These are phyloP conservation scores for Octodonta nipae DNA, from an alignment of 2,888 invertebrate species.

Conservation along the genomic window DNA sequence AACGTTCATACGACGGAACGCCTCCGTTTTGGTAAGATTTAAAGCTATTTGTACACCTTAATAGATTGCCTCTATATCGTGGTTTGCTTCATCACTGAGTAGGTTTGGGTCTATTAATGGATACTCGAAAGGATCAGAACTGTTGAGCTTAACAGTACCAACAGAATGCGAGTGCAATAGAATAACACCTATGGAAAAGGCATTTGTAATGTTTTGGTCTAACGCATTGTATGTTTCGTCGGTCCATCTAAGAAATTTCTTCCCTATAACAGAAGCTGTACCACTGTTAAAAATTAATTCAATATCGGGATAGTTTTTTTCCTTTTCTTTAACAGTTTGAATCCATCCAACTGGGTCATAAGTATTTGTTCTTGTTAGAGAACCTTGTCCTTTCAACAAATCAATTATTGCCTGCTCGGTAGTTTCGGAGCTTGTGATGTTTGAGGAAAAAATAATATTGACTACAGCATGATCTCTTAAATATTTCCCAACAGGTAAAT, in stretches of 20 bases:
- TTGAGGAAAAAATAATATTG: constrained; percentile 13
- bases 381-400: constrained; percentile 2
- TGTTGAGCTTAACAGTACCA: constrained; percentile 21
- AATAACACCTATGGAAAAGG: too few relatives aligned
- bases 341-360: constrained; percentile 5
- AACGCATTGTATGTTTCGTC: too few relatives aligned
- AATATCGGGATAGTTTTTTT: background rate
- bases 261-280: too few relatives aligned
- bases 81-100: constrained; percentile 14
- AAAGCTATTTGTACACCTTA: constrained; percentile 38
- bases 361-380: constrained; percentile 3
- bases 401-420: constrained; percentile 1
- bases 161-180: constrained; percentile 23
- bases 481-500: constrained; percentile 20
- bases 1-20: constrained; percentile 46
- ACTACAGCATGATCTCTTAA: constrained; percentile 21
- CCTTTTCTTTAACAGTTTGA: constrained; percentile 5
- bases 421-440: background rate
- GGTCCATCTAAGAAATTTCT: too few relatives aligned
- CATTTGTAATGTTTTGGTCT: too few relatives aligned
- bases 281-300: background rate
- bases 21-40: constrained; percentile 34
- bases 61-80: constrained; percentile 52
- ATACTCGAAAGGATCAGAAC: constrained; percentile 22
- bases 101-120: constrained; percentile 22